Base-by-base conservation (phyloP, 2,888 invertebrate genomes). In the Colostygia pectinataria region DNA sequence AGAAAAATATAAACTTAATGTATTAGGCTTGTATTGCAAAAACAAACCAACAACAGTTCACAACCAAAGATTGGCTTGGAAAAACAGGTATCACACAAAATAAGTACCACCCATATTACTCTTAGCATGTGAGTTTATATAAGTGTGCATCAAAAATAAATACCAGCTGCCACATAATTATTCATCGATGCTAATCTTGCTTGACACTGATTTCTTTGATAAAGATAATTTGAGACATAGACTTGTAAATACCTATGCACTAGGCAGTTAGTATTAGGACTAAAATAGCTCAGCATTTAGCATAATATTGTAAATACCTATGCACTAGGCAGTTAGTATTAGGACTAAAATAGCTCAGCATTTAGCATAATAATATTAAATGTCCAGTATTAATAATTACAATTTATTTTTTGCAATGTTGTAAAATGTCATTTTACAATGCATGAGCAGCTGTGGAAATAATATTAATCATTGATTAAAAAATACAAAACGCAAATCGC, bases 141-240 rank as follows among this genome's bases (percentile, higher is more conserved):
- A 1, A 24, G 37, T 25, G 31, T 33, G 20, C 31, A 31, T 31
- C 46, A 39, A 31, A 57, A 60, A 61, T 59, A 58, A 56, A 45
- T 41, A 12, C 53, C 58, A 66, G 46, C 63, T 66, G 66, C 55
- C 38, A 14, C 40, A 40, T 47, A 48, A 57, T 65, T 42, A 57
- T 32, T 67, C 60, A 59, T 38, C 14, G 23, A 29, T 54, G 46
- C 53, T 58, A 55, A 55, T 61, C 47, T 46, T n/a, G 18, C 37
- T 45, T 37, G 59, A 61, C 55, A 57, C 44, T 49, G 42, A 51
- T 51, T 58, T 64, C 53, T 48, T 42, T 57, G 53, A 58, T 60
- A 51, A 55, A 53, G 48, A 56, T 61, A 55, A 56, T 61, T 59
- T 55, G 42, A 47, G 10, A 40, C 52, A 43, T 37, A 41, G 24